Evolutionary conservation across 2,888 invertebrate species (phyloP).

Genomic region (Nymphalis urticae): DNA sequence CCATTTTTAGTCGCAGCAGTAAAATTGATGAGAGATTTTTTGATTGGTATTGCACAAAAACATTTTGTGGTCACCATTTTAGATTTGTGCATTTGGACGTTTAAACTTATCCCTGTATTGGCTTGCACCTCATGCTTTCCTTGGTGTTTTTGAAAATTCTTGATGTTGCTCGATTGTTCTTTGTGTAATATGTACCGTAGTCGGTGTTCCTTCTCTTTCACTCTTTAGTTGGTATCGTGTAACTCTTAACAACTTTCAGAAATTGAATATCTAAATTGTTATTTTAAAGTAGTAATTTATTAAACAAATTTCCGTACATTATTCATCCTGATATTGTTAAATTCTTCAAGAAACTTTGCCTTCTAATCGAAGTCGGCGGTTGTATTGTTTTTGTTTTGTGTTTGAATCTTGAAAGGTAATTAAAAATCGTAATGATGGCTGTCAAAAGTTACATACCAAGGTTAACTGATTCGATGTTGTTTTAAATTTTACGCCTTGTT

Average conservation of each 20-base stretch:
- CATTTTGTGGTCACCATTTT: conserved; percentile 46
- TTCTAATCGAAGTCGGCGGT: background rate
- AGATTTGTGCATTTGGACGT: conserved; percentile 55
- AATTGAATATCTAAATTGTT: background rate
- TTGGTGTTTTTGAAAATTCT: conserved; percentile 46
- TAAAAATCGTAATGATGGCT: conserved; percentile 3
- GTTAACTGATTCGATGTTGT: conserved; percentile 27
- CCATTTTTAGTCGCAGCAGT: conserved; percentile 39
- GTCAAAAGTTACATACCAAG: conserved; percentile 33
- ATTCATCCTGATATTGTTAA: background rate
- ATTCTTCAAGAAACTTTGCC: background rate
- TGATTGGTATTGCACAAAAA: conserved; percentile 69
- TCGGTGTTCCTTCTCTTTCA: conserved; percentile 81
- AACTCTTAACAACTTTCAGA: conserved; percentile 26
- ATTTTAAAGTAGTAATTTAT: background rate
- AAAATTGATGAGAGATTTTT: conserved; percentile 50
- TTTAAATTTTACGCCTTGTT: conserved; percentile 15
- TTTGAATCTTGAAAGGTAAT: background rate
- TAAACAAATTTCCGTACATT: background rate
- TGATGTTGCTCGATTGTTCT: conserved; percentile 60
- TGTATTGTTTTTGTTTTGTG: background rate
- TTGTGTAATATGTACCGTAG: conserved; percentile 61
- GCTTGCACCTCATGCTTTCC: conserved; percentile 77
- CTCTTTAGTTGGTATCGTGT: conserved; percentile 54
- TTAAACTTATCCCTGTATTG: conserved; percentile 60